A percentile compares a stretch with the other conserved stretches of the same genome.
Evolutionary conservation across 2,888 invertebrate species (phyloP).

Genomic region (Synanthedon andrenaeformis): DNA sequence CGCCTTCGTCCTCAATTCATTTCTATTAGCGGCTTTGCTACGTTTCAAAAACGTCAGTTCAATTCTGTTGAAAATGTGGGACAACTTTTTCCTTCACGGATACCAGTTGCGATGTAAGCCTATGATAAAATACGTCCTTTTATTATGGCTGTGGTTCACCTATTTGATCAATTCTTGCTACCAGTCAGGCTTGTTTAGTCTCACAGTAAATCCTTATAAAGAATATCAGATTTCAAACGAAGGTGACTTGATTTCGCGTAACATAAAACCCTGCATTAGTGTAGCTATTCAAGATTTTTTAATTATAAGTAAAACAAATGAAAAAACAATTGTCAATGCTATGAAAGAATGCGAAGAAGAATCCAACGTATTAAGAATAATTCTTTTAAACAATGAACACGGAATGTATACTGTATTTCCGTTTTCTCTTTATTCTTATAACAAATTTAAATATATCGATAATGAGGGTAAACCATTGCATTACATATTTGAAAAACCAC

Average conservation of each 20-base stretch:
- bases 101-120: conserved; percentile 11
- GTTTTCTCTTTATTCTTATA: conserved; percentile 20
- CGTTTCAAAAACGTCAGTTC: conserved; percentile 15
- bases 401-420: conserved; percentile 17
- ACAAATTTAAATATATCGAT: conserved; percentile 21
- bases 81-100: conserved; percentile 22
- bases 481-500: conserved; percentile 11
- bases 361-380: neutral
- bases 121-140: conserved; percentile 16
- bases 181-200: conserved; percentile 26
- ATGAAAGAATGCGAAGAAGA: conserved; percentile 3
- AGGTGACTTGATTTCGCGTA: conserved; percentile 14
- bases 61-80: conserved; percentile 22
- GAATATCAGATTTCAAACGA: conserved; percentile 28
- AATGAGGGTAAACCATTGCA: conserved; percentile 15
- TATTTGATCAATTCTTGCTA: conserved; percentile 29
- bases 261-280: conserved; percentile 33
- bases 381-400: neutral
- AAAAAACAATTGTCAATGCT: neutral
- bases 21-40: conserved; percentile 14
- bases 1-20: conserved; percentile 16
- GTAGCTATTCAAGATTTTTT: neutral
- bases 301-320: neutral
- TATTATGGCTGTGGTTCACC: conserved; percentile 34
- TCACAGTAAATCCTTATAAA: conserved; percentile 21